Base-by-base conservation (phyloP, 2,797 vertebrate species). In the Chromobotia macracanthus region DNA sequence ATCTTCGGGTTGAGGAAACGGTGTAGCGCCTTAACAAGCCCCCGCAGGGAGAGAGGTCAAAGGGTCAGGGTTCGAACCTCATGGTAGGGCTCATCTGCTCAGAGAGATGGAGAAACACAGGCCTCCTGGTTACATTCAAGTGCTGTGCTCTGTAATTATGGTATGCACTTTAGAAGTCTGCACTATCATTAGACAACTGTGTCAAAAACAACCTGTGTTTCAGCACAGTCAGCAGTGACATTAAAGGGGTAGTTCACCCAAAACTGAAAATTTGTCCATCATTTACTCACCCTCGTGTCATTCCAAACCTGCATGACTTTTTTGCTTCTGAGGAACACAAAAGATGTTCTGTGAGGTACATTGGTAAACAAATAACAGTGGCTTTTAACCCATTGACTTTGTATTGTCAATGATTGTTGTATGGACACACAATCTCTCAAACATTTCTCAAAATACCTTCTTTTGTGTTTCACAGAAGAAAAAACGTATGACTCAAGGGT, bases 21-120 rank as follows among this genome's bases (percentile, higher is more conserved):
- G 64, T 77, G 76, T 86, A 83, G 79, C 87, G 80, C 84, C 88
- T 90, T 85, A 89, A 89, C 89, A 91, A 79, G 81, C 78, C 80
- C 82, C 86, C 72, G 80, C 56, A 78, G 89, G 89, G 92, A 89
- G 69, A 75, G 44, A 72, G 90, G 90, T 91, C 89, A 90, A 77
- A 83, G 67, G 90, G 90, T 91, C 77, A 88, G 72, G 72, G 23
- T 72, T 84, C 80, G 80, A 75, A 80, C 82, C 69, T 65, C 80
- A 75, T 80, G 80, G 84, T 81, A 81, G 55, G 53, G 67, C 74
- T 83, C 80, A 87, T 86, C 81, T 68, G 85, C 81, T 88, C 81
- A 74, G 31, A 80, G 60, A 72, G 80, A 78, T 81, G 64, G 44
- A 48, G 19, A 23, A 72, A 28, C 44, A 21, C 60, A 31, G 21